Evolutionary conservation across 2,797 vertebrate genomes (phyloP).

Genomic region (Glyptemys insculpta): DNA sequence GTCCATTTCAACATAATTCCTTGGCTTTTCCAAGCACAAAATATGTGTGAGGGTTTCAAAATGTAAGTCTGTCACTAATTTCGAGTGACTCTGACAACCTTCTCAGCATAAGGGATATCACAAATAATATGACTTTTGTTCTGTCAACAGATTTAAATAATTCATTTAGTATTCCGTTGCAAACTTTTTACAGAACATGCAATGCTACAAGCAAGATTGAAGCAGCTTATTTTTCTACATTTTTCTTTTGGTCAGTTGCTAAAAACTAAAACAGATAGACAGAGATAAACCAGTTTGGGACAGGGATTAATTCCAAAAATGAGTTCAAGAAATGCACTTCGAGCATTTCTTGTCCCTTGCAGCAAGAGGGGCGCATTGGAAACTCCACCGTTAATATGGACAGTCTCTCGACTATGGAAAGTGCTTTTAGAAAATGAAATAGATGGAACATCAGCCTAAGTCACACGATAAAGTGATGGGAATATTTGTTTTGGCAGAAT

Average conservation of each 20-base stretch:
- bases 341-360: not conserved
- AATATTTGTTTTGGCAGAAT: conserved; percentile 48
- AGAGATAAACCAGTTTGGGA: not conserved
- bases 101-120: not conserved
- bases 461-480: conserved; percentile 33
- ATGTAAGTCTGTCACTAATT: not conserved
- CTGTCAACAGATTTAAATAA: conserved; percentile 2
- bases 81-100: not conserved
- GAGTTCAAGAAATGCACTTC: not conserved
- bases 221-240: not conserved
- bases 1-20: not conserved
- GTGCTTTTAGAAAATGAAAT: conserved; percentile 27
- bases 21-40: conserved; percentile 14
- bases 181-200: not conserved
- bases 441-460: not conserved
- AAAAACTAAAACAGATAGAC: not conserved
- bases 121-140: not conserved
- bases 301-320: not conserved
- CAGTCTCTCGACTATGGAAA: conserved; percentile 16
- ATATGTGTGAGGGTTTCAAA: not conserved
- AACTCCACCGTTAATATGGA: conserved; percentile 9
- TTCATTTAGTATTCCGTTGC: not conserved
- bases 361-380: not conserved
- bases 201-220: not conserved
- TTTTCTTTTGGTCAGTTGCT: not conserved